Conservation (phyloP, 1,140 invertebrate species). For the Pectinophora gossypiella region DNA sequence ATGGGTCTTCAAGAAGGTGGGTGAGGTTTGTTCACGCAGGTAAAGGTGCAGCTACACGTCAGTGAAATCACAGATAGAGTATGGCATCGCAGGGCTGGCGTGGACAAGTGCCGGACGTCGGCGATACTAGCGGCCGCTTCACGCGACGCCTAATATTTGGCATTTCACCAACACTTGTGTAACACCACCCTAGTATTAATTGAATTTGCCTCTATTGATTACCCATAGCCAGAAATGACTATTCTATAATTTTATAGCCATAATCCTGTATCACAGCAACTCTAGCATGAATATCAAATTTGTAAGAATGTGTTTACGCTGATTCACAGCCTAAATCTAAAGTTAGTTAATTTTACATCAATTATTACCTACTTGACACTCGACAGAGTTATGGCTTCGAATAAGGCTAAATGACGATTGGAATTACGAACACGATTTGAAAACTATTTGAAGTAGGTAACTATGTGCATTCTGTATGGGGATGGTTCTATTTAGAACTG, state of each 20-base stretch:
- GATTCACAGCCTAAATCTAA: conserved; percentile 70
- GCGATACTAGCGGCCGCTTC: too few relatives aligned
- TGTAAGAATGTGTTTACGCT: conserved; percentile 58
- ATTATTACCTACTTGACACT: conserved; percentile 35
- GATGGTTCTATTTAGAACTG: not conserved
- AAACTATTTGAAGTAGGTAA: conserved; percentile 39
- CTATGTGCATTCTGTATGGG: conserved; percentile 42
- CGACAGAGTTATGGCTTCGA: conserved; percentile 37
- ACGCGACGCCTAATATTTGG: too few relatives aligned
- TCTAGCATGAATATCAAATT: conserved; percentile 70
- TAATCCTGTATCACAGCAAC: conserved; percentile 73
- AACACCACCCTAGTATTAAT: not conserved
- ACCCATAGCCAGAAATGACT: conserved; percentile 39
- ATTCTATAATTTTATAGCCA: conserved; percentile 62
- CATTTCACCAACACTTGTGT: conserved; percentile 5
- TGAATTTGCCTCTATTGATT: conserved; percentile 21
- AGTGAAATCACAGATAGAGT: conserved; percentile 51
- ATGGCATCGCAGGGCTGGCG: conserved; percentile 26
- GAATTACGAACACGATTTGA: conserved; percentile 50
- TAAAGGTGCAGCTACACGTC: conserved; percentile 36
- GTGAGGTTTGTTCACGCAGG: not conserved
- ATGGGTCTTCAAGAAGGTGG: conserved; percentile 12
- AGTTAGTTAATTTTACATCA: conserved; percentile 49
- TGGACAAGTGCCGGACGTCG: not conserved
- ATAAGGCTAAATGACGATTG: conserved; percentile 45